Conservation (phyloP, 92 coral and sea anemone genomes). For the Chrysogorgia sp. region DNA sequence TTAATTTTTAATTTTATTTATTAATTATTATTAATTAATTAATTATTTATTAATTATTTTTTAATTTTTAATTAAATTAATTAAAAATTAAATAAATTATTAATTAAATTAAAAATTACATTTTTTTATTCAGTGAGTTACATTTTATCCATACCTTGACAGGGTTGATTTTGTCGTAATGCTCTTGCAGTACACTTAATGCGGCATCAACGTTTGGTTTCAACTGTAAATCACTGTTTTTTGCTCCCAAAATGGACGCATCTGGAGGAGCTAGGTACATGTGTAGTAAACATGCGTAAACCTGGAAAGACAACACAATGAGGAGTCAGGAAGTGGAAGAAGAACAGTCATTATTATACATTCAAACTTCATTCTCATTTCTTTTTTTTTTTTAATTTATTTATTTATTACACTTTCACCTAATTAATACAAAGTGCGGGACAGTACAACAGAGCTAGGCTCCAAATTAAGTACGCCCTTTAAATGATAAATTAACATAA, state of each 20-base stretch:
- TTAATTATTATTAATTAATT: too few relatives aligned
- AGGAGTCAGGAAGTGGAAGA: not conserved
- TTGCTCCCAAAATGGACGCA: constrained; percentile 52
- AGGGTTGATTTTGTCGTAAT: constrained; percentile 88
- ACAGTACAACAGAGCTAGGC: too few relatives aligned
- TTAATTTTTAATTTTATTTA: too few relatives aligned
- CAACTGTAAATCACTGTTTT: constrained; percentile 22
- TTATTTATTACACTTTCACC: too few relatives aligned
- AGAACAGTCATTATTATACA: not conserved
- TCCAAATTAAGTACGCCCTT: too few relatives aligned
- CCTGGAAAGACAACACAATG: too few relatives aligned
- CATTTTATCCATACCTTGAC: constrained; percentile 73
- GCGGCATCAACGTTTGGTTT: constrained; percentile 85
- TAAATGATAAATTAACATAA: too few relatives aligned
- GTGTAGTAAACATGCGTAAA: constrained; percentile 85
- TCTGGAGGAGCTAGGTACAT: constrained; percentile 83
- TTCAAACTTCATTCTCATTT: not conserved
- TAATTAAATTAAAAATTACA: too few relatives aligned
- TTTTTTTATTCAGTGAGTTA: not conserved
- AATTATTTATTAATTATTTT: too few relatives aligned
- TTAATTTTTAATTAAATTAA: too few relatives aligned
- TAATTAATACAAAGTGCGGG: too few relatives aligned
- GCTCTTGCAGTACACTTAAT: constrained; percentile 80
- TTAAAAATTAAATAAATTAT: too few relatives aligned
- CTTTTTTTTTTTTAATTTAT: not conserved